These are phyloP conservation scores for Oceanodroma tethys DNA, from an alignment of 2,113 vertebrate species.

Conservation along the genomic window DNA sequence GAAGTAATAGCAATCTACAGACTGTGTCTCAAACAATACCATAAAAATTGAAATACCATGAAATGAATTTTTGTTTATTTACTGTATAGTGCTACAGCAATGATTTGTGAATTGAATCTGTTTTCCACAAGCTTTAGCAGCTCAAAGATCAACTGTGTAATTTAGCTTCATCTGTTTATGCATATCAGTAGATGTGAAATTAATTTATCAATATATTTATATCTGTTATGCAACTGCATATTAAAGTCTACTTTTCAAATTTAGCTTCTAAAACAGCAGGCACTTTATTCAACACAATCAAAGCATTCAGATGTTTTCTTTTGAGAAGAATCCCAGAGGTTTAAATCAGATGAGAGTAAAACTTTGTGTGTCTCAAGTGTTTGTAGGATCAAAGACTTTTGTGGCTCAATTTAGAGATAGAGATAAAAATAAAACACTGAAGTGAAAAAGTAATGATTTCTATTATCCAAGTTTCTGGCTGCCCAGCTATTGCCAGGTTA, in stretches of 20 bases:
- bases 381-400: not conserved
- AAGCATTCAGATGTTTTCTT: not conserved
- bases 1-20: not conserved
- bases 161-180: not conserved
- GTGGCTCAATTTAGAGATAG: not conserved
- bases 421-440: not conserved
- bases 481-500: not conserved
- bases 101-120: not conserved
- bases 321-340: not conserved
- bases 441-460: not conserved
- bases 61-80: slow-evolving; percentile 60
- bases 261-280: not conserved
- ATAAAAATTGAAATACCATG: slow-evolving; percentile 55
- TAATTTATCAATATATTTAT: not conserved
- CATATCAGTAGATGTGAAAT: not conserved
- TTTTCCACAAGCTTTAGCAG: not conserved
- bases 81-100: not conserved
- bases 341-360: not conserved
- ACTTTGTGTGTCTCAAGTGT: not conserved
- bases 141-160: not conserved
- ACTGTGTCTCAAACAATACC: not conserved
- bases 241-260: not conserved
- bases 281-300: not conserved
- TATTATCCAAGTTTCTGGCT: not conserved
- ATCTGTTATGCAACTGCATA: not conserved